Conservation (phyloP, 2,797 vertebrate species). For the Glyptemys insculpta region DNA sequence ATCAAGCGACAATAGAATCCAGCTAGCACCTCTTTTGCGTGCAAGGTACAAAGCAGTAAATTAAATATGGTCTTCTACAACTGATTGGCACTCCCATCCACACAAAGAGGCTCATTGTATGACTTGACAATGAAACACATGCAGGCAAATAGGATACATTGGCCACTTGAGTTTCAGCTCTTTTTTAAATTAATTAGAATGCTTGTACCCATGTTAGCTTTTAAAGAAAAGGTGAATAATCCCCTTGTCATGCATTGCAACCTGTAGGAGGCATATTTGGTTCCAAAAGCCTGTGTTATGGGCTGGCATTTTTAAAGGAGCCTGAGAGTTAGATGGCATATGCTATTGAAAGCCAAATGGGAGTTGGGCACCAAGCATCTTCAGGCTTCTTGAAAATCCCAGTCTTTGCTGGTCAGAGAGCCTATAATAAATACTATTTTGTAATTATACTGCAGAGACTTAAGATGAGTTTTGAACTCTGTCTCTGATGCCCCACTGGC, state of each 20-base stretch:
- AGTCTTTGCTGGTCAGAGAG: too few species aligned
- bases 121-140: background rate
- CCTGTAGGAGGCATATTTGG: background rate
- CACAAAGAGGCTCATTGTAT: background rate
- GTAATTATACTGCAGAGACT: background rate
- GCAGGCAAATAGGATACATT: background rate
- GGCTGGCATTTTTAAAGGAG: background rate
- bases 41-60: background rate
- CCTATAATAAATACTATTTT: rapidly evolving
- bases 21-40: constrained; percentile 1
- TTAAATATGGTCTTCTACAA: background rate
- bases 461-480: rapidly evolving
- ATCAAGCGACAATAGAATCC: background rate
- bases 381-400: background rate
- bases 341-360: background rate
- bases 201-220: background rate
- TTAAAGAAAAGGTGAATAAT: background rate
- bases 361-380: rapidly evolving
- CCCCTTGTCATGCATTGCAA: rapidly evolving
- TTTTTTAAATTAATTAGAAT: background rate
- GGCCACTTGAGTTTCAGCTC: background rate
- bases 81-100: background rate
- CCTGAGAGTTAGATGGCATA: rapidly evolving
- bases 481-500: background rate
- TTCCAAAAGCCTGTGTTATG: background rate